Evolutionary conservation across 2,888 invertebrate genomes (phyloP), one percentile per base, ranked within the genome.

Genomic region (Cremastinae sp.): DNA sequence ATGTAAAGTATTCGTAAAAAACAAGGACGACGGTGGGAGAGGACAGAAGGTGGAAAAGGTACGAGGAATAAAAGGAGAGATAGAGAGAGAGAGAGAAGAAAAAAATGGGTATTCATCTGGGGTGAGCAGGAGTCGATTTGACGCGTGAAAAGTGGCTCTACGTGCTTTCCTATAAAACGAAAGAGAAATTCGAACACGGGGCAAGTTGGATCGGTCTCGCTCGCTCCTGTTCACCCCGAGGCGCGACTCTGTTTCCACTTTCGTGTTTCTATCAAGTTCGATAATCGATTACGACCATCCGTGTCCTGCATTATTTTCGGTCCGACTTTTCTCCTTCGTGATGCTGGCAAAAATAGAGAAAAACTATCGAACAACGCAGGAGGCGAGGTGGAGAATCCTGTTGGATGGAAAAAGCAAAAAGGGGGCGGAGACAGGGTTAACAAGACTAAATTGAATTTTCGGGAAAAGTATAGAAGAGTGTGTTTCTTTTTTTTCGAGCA

Each of bases 281-380:
- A 74, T 62, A 64, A 58, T 58, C 64, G 69, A 74, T 74, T 51
- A 62, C 66, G 66, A 28, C 8, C 58, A 43, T 59, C 43, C 45
- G 37, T 14, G 55, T 35, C 39, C 53, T 39, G 47, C 53, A 66
- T 73, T 56, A 74, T 49, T 61, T 68, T 64, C 45, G 53, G 39
- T 68, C 59, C 53, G 47, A 59, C 35, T 61, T 69, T 61, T 45
- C 16, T 41, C 20, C 35, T 49, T 10, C 78, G 78, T 78, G 49
- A n/a, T n/a, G n/a, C n/a, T 28, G 41, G 61, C 37, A 66, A 55
- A 22, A 49, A 14, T 39, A 41, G n/a, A 51, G 35, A 71, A 49
- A n/a, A 39, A 28, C 9, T 75, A 78, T 18, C 53, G 70, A 49
- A 53, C 22, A 12, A 20, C 10, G 12, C n/a, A n/a, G 49, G 16